A percentile compares a stretch with the other conserved stretches of the same genome.
Evolutionary conservation across 2,113 vertebrate genomes (phyloP).

Genomic region (Nerophis ophidion): DNA sequence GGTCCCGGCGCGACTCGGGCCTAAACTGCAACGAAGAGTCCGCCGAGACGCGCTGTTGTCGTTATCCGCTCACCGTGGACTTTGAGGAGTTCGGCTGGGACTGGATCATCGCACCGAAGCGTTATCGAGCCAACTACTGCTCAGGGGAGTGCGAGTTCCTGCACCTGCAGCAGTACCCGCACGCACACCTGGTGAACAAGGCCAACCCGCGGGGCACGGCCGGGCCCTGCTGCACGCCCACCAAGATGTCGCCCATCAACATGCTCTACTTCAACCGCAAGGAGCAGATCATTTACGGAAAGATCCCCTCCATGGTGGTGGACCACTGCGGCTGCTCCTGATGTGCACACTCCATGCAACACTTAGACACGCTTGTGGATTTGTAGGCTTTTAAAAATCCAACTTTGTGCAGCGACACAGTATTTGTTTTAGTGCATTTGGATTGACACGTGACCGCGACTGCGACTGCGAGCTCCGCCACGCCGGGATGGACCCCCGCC

Average conservation of each 20-base stretch:
- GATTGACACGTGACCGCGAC: too few relatives aligned
- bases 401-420: not conserved
- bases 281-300: slow-evolving; percentile 97
- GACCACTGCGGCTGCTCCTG: slow-evolving; percentile 96
- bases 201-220: slow-evolving; percentile 89
- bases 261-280: slow-evolving; percentile 98
- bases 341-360: slow-evolving; percentile 34
- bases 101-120: slow-evolving; percentile 97
- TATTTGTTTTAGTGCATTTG: not conserved
- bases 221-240: slow-evolving; percentile 94
- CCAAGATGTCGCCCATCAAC: slow-evolving; percentile 98
- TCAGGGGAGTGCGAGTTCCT: slow-evolving; percentile 95
- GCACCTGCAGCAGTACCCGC: slow-evolving; percentile 94
- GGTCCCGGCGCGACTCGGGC: slow-evolving; percentile 85
- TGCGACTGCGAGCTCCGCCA: not conserved
- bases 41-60: slow-evolving; percentile 88
- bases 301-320: slow-evolving; percentile 97
- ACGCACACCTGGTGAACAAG: slow-evolving; percentile 94
- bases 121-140: slow-evolving; percentile 97
- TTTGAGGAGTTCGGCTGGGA: slow-evolving; percentile 98
- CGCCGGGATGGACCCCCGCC: slow-evolving; percentile 10
- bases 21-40: slow-evolving; percentile 94
- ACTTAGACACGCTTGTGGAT: not conserved
- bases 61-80: slow-evolving; percentile 93
- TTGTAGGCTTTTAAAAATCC: not conserved